Percentiles rank a stretch among this genome's conserved stretches.
phyloP scores from a whole-genome alignment of 2,888 invertebrate species.

The Apodemia zela region DNA sequence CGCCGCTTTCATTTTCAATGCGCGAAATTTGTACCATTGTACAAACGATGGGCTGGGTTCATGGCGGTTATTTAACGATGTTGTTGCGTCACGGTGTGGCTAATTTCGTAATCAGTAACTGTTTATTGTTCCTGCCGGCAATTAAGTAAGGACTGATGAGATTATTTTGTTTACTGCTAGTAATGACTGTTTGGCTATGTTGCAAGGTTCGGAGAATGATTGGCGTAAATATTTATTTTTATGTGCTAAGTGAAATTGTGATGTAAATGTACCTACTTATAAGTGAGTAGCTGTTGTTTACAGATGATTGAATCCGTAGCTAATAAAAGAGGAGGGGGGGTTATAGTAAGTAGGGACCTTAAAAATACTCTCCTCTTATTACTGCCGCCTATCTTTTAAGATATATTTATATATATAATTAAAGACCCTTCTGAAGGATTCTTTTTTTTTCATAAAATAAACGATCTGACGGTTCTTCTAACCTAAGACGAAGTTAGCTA shows the following conservation, averaged over 20 bases:
- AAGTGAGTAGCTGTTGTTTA: neutral
- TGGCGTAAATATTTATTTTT: neutral
- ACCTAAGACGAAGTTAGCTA: too few relatives aligned
- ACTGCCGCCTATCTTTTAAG: too few relatives aligned
- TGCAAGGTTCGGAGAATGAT: neutral
- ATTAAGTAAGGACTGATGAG: conserved; percentile 14
- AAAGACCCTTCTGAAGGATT: too few relatives aligned
- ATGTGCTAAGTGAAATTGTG: conserved; percentile 1
- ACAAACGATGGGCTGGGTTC: conserved; percentile 39
- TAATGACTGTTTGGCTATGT: conserved; percentile 5
- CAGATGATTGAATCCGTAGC: too few relatives aligned
- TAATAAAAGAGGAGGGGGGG: too few relatives aligned
- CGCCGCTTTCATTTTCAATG: conserved; percentile 73
- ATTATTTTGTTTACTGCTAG: neutral
- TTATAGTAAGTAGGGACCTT: too few relatives aligned
- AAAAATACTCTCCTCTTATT: too few relatives aligned
- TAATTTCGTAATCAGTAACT: conserved; percentile 46
- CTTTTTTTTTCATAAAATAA: too few relatives aligned
- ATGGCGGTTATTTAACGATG: conserved; percentile 63
- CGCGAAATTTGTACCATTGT: conserved; percentile 53
- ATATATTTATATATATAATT: too few relatives aligned
- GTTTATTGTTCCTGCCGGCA: neutral
- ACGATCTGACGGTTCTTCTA: too few relatives aligned
- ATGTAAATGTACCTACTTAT: neutral
- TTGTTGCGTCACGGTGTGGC: conserved; percentile 52